Evolutionary conservation across 2,797 vertebrate species (phyloP), one percentile per base, ranked within the genome.

Genomic region (Moxostoma hubbsi): DNA sequence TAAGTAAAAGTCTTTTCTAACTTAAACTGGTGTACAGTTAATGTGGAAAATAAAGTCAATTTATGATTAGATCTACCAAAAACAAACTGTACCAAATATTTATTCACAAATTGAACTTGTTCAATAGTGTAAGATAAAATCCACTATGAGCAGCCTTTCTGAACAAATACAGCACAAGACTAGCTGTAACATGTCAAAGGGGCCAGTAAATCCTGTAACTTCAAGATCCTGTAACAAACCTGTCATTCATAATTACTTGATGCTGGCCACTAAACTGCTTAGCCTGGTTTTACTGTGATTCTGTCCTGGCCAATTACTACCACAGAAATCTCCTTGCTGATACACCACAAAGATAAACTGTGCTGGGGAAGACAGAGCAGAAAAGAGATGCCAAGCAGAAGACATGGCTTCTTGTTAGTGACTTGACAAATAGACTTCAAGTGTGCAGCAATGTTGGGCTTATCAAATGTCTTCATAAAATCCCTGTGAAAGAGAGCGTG

Each of bases 201-300:
- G n/a, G 53, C 45, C 54, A 9, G 64, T n/a, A 72, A 84, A 81
- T 68, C 71, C 72, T 43, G 8, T 46, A 65, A 61, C 5, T 78
- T 12, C 9, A 51, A 59, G 47, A 71, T 70, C 83, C 65, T 16
- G 43, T 72, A 77, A 54, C 57, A 57, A 57, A 77, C 65, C 55
- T 86, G 85, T 83, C 79, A 15, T 73, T 86, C 46, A 81, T 69
- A 70, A 82, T 85, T 77, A 86, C 77, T 57, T 18, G 54, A 73
- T 74, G 61, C 57, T 71, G 68, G 15, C 46, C 49, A 58, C 57
- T 84, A 79, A 85, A 79, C 69, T 78, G 80, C 83, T 87, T 82
- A 85, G 45, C 75, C 59, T 65, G 51, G 77, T 72, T 70, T 66
- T 66, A 73, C 59, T 59, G 79, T 16, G 46, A 55, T 49, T 75